phyloP scores from a whole-genome alignment of 2,888 invertebrate species.

The Ligdia adustata region DNA sequence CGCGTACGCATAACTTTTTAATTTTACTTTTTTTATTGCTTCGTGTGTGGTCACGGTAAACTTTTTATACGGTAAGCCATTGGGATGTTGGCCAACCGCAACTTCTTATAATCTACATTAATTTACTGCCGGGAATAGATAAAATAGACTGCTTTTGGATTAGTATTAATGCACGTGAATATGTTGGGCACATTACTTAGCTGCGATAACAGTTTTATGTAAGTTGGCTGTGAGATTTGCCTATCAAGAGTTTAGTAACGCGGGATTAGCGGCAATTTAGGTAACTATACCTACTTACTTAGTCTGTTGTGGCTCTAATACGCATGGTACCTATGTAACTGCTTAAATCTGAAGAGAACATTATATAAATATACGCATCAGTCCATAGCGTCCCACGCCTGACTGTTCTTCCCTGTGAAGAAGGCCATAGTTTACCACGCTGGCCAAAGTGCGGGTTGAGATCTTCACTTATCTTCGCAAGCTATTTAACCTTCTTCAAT shows the following conservation, averaged over 20 bases:
- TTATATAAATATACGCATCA: too few species aligned
- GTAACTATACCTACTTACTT: too few species aligned
- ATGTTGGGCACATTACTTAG: conserved; percentile 41
- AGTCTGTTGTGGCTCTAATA: too few species aligned
- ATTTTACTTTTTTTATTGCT: conserved; percentile 38
- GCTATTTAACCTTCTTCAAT: too few species aligned
- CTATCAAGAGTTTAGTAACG: conserved; percentile 35
- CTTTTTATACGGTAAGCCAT: conserved; percentile 47
- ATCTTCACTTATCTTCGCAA: too few species aligned
- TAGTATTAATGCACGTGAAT: conserved; percentile 56
- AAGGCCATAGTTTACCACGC: too few species aligned
- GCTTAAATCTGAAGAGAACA: too few species aligned
- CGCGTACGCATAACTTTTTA: conserved; percentile 30
- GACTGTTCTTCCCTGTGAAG: too few species aligned
- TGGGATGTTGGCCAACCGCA: conserved; percentile 63
- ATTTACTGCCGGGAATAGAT: conserved; percentile 63
- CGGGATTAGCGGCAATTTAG: conserved; percentile 1
- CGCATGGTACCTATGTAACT: too few species aligned
- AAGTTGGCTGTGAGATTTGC: conserved; percentile 40
- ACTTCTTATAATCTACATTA: conserved; percentile 46
- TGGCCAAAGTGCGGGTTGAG: too few species aligned
- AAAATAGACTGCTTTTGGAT: conserved; percentile 57
- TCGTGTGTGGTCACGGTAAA: conserved; percentile 65
- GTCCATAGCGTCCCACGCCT: too few species aligned
- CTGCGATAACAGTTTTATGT: conserved; percentile 47